Evolutionary conservation across 2,113 vertebrate genomes (phyloP).

Genomic region (Peucedramus taeniatus): DNA sequence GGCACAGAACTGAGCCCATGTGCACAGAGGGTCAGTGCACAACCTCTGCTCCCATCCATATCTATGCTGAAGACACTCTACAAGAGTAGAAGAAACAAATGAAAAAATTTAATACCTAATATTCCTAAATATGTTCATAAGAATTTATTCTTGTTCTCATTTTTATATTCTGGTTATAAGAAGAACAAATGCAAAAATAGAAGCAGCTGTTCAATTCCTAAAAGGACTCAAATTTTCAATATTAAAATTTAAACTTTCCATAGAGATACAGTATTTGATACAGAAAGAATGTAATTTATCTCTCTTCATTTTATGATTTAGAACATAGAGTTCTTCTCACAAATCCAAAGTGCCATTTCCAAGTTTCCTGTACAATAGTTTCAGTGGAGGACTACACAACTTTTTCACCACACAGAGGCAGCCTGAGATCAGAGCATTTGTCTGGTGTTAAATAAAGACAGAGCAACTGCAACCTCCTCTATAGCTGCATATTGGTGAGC

Average conservation of each 20-base stretch:
- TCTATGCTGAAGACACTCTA: not conserved
- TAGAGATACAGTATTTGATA: not conserved
- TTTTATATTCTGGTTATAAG: not conserved
- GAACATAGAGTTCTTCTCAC: not conserved
- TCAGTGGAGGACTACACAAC: not conserved
- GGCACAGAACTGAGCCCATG: not conserved
- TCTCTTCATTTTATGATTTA: not conserved
- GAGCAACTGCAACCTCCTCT: not conserved
- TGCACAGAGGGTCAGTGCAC: not conserved
- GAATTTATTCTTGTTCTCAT: not conserved
- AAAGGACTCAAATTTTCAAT: not conserved
- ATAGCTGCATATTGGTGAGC: fast-evolving
- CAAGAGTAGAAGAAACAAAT: not conserved
- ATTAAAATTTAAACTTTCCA: not conserved
- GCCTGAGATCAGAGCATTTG: not conserved
- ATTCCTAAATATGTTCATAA: not conserved
- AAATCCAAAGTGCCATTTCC: not conserved
- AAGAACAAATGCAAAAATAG: not conserved
- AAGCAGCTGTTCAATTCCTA: fast-evolving
- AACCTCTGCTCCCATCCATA: not conserved
- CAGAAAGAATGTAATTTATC: not conserved
- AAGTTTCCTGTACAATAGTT: fast-evolving
- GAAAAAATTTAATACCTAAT: not conserved
- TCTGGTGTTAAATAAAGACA: not conserved
- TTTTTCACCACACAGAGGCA: not conserved